Conservation (phyloP, 2,888 invertebrate genomes). For the Idaea dimidiata region DNA sequence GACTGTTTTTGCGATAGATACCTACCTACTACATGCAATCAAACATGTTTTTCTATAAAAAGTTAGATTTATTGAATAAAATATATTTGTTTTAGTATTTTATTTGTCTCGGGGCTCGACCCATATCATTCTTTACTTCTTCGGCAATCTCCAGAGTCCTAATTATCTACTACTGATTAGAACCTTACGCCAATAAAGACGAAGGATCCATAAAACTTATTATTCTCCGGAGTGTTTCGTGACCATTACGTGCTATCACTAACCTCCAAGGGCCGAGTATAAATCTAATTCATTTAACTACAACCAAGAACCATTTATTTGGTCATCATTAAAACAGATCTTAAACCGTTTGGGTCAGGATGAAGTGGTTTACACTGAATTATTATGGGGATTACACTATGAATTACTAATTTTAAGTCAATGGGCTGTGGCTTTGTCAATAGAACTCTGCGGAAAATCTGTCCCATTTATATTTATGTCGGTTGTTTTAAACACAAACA, state of each 20-base stretch:
- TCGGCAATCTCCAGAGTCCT: neutral
- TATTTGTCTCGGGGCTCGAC: neutral
- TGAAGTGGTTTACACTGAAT: constrained; percentile 4
- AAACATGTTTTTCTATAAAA: neutral
- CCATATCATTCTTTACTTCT: neutral
- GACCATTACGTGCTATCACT: constrained; percentile 11
- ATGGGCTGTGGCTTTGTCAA: neutral
- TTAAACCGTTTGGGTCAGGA: neutral
- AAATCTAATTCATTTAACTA: constrained; percentile 20
- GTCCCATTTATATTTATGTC: neutral
- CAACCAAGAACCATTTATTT: constrained; percentile 17
- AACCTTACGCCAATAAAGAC: constrained; percentile 5
- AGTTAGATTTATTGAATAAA: neutral
- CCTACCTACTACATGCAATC: neutral
- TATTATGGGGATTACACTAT: neutral
- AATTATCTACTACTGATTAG: constrained; percentile 3
- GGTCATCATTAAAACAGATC: neutral
- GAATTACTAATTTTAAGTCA: neutral
- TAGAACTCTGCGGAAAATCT: neutral
- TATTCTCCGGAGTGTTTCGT: neutral
- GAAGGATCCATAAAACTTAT: constrained; percentile 14
- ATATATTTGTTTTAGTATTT: neutral
- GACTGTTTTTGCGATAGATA: neutral
- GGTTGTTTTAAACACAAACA: neutral
- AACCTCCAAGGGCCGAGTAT: constrained; percentile 15